These are phyloP conservation scores for Tenualosa ilisha DNA, from an alignment of 2,797 vertebrate genomes.

Conservation along the genomic window DNA sequence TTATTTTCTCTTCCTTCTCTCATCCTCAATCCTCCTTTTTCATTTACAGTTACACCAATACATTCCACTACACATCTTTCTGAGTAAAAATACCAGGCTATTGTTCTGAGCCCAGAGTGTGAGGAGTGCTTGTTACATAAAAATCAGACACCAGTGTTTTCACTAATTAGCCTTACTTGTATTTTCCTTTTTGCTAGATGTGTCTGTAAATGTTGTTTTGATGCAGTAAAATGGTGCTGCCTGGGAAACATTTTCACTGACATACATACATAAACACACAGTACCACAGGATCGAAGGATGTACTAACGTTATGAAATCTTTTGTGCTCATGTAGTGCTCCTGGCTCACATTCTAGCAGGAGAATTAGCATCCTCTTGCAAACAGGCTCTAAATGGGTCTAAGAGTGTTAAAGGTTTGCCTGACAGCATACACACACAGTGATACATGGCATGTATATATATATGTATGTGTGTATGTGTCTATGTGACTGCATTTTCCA, in stretches of 20 bases:
- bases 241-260: background rate
- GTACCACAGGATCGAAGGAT: background rate
- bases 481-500: slow-evolving; percentile 30
- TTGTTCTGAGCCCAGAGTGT: slow-evolving; percentile 68
- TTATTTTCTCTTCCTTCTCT: background rate
- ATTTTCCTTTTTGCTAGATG: background rate
- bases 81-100: slow-evolving; percentile 58
- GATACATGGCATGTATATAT: background rate
- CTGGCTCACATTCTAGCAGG: background rate
- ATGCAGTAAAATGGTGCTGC: slow-evolving; percentile 33
- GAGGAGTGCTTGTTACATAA: slow-evolving; percentile 37
- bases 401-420: slow-evolving; percentile 52
- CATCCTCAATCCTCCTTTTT: background rate
- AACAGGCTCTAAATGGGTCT: slow-evolving; percentile 45
- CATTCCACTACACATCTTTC: slow-evolving; percentile 1
- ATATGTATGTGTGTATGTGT: slow-evolving; percentile 8
- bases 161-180: slow-evolving; percentile 38
- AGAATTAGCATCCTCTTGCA: background rate
- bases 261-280: background rate
- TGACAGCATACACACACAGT: background rate
- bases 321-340: background rate
- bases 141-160: slow-evolving; percentile 34
- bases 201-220: slow-evolving; percentile 41
- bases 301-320: background rate
- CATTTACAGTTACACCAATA: slow-evolving; percentile 62